Base-by-base conservation (phyloP, 2,797 vertebrate genomes). In the Argyrosomus regius region DNA sequence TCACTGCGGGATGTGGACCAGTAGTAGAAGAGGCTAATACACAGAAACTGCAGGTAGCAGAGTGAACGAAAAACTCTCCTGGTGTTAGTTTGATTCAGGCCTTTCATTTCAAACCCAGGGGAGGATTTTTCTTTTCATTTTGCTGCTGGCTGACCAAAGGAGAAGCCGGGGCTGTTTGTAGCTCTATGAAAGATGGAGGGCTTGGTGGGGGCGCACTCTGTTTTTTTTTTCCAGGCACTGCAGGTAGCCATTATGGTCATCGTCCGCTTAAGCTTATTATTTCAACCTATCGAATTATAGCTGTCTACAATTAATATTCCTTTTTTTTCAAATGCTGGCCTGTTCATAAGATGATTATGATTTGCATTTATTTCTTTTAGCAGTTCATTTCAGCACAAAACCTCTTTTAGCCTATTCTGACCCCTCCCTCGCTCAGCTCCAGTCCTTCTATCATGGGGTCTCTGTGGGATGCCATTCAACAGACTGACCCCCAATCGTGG, bases 391-490 rank as follows among this genome's bases (percentile, higher is more conserved):
- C 13, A 89, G 81, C 81, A 88, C 91, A 92, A 80, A 92, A 91
- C 87, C 89, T 92, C 92, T 90, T 92, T 24, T 63, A 48, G 57
- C 64, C 71, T 78, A 58, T 77, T 49, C 35, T 80, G 72, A 81
- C 76, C 84, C 88, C 79, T 87, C 80, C 88, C 77, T 87, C 4
- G 31, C 72, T 83, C 66, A 89, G 85, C 84, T 88, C 75, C 62
- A 89, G 65, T 88, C 89, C 89, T 58, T 89, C 83, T 73, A 84
- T 88, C 84, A 72, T 88, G 92, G 93, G 89, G 89, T 95, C 97
- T 95, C 97, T 95, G 97, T 96, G 96, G 97, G 97, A 96, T 89
- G 91, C 96, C 96, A 95, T 96, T 97, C 93, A 95, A 93, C 93
- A 96, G 91, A 95, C 95, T 95, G 96, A 95, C 96, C 97, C 95